phyloP scores from a whole-genome alignment of 2,113 vertebrate genomes.

The Hemiprocne comata region DNA sequence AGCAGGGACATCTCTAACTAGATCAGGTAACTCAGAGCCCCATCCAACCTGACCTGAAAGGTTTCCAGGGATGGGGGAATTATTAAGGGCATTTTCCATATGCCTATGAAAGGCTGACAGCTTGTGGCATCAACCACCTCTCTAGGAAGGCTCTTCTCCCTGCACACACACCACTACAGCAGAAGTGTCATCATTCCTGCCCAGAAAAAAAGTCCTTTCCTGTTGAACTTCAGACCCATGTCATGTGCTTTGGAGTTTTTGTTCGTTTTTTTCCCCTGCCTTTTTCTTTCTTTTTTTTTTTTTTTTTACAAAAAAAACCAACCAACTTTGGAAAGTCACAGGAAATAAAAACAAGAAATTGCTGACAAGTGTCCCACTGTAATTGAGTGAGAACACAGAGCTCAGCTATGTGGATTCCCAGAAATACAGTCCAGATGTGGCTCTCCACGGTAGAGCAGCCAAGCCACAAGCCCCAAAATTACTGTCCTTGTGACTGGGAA shows the following conservation, averaged over 20 bases:
- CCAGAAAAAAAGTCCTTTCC: neutral
- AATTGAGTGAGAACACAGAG: constrained; percentile 48
- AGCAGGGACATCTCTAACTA: too few species aligned
- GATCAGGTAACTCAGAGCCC: too few species aligned
- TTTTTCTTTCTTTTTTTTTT: too few species aligned
- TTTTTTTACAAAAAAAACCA: too few species aligned
- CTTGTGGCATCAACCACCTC: neutral
- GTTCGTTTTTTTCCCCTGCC: neutral
- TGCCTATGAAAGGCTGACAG: neutral
- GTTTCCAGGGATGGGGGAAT: neutral
- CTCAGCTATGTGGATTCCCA: constrained; percentile 17
- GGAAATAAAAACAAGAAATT: constrained; percentile 34
- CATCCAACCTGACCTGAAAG: too few species aligned
- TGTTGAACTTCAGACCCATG: neutral
- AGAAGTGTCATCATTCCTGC: neutral
- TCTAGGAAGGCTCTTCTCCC: neutral
- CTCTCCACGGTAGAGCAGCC: neutral
- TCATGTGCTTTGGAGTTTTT: neutral
- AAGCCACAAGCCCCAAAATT: constrained; percentile 6
- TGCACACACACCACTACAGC: neutral
- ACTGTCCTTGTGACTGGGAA: neutral
- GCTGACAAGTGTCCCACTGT: constrained; percentile 40
- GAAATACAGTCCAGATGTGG: constrained; percentile 23
- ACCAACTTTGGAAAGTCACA: neutral
- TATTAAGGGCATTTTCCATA: neutral